Conservation (phyloP, 2,888 invertebrate species). For the Cephus sareptanus region DNA sequence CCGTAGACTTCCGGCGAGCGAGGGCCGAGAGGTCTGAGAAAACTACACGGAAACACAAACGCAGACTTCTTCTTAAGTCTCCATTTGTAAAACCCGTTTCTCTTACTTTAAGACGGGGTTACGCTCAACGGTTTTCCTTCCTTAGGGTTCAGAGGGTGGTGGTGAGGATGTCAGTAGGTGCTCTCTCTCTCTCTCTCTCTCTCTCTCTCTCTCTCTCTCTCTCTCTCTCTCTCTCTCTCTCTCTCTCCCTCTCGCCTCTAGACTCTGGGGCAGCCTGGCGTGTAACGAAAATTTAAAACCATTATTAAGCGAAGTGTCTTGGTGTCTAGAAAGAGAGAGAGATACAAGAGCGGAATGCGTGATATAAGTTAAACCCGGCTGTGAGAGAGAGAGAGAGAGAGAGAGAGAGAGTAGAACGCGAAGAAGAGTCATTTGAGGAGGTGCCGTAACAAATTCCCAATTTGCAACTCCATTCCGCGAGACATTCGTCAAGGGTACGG, state of each 20-base stretch:
- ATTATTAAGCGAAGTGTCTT: slow-evolving; percentile 30
- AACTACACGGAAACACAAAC: slow-evolving; percentile 23
- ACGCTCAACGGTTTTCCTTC: slow-evolving; percentile 8
- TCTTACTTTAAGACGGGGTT: slow-evolving; percentile 42
- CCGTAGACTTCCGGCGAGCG: slow-evolving; percentile 22
- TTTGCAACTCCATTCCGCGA: slow-evolving; percentile 35
- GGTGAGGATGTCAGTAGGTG: too few species aligned
- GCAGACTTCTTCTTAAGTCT: slow-evolving; percentile 28
- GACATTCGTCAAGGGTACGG: slow-evolving; percentile 28
- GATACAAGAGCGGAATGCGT: not conserved
- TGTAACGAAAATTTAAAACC: slow-evolving; percentile 42
- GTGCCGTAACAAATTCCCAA: slow-evolving; percentile 37
- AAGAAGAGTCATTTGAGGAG: slow-evolving; percentile 3
- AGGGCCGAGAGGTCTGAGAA: not conserved
- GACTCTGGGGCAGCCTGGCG: slow-evolving; percentile 10
- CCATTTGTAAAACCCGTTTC: slow-evolving; percentile 33
- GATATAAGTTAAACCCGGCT: not conserved
- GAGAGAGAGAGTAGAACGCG: not conserved
- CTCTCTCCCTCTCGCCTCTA: too few species aligned
- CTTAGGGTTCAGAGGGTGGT: too few species aligned
- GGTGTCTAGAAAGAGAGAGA: too few species aligned
- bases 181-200: too few species aligned
- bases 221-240: too few species aligned
- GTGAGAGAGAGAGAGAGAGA: not conserved
- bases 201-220: too few species aligned